These are phyloP conservation scores for Gasteruption jaculator DNA, from an alignment of 2,888 invertebrate genomes.

Conservation along the genomic window DNA sequence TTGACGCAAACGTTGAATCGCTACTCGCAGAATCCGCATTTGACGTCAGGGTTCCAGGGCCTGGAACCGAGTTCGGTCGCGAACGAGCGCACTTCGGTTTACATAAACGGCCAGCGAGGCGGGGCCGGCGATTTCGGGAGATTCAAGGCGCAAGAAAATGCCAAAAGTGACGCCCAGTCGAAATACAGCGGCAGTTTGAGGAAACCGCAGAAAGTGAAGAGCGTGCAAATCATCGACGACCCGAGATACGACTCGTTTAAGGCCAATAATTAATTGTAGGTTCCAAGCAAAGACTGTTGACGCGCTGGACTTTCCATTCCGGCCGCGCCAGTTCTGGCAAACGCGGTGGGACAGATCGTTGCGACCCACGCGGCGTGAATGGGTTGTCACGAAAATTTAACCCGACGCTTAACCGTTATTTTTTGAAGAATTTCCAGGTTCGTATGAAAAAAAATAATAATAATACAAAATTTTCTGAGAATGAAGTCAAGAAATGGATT, in stretches of 20 bases:
- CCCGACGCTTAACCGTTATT: too few species aligned
- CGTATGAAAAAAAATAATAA: too few species aligned
- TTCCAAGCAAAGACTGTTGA: too few species aligned
- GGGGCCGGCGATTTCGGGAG: slow-evolving; percentile 3
- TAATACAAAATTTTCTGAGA: too few species aligned
- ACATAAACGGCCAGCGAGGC: slow-evolving; percentile 13
- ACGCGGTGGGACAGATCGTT: too few species aligned
- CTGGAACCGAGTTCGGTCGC: slow-evolving; percentile 11
- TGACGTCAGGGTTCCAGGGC: background rate
- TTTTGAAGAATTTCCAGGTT: too few species aligned
- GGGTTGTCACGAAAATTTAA: too few species aligned
- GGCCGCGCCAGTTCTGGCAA: too few species aligned
- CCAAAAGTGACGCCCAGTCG: background rate
- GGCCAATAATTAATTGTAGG: slow-evolving; percentile 22
- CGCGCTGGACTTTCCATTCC: too few species aligned
- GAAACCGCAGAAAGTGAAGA: slow-evolving; percentile 39
- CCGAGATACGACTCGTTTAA: slow-evolving; percentile 34
- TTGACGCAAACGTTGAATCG: slow-evolving; percentile 33
- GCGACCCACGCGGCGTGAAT: too few species aligned
- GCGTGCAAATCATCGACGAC: slow-evolving; percentile 44
- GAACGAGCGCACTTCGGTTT: slow-evolving; percentile 28
- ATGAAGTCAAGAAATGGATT: too few species aligned
- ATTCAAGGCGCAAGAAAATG: background rate
- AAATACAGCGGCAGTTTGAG: slow-evolving; percentile 23
- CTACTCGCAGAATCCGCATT: slow-evolving; percentile 23